These are phyloP conservation scores for Archivesica marissinica DNA, from an alignment of 1,140 invertebrate species.

Conservation along the genomic window DNA sequence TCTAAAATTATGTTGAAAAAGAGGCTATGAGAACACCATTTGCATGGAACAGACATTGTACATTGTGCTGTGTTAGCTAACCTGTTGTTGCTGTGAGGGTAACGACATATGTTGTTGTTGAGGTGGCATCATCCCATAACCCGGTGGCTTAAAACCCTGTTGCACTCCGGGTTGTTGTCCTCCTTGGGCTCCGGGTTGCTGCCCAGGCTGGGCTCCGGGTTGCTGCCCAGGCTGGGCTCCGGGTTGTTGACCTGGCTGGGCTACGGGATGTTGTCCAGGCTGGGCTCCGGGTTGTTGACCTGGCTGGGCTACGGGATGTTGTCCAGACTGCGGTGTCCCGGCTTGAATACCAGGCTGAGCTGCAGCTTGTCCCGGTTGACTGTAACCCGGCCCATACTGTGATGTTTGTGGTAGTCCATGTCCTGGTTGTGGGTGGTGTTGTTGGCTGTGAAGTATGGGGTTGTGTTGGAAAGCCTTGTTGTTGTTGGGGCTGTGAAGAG, in stretches of 20 bases:
- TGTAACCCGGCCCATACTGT: slow-evolving; percentile 36
- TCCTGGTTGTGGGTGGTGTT: slow-evolving; percentile 41
- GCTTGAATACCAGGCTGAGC: neutral
- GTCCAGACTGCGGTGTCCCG: no score
- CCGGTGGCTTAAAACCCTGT: slow-evolving; percentile 16
- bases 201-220: slow-evolving; percentile 59
- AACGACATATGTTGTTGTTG: neutral
- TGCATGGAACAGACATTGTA: no score
- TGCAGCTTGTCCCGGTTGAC: neutral
- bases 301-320: neutral
- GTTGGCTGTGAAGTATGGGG: slow-evolving; percentile 36
- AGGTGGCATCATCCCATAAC: slow-evolving; percentile 14
- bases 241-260: slow-evolving; percentile 58
- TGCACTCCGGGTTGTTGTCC: slow-evolving; percentile 62
- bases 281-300: slow-evolving; percentile 31
- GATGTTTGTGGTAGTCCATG: neutral
- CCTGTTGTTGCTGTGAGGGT: slow-evolving; percentile 1
- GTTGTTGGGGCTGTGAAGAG: neutral
- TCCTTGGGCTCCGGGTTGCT: slow-evolving; percentile 45
- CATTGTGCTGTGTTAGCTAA: no score
- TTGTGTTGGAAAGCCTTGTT: no score
- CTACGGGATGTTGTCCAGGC: slow-evolving; percentile 54
- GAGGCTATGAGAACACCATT: no score
- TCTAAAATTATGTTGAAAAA: no score
- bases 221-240: slow-evolving; percentile 61